A percentile compares a stretch with the other conserved stretches of the same genome.
These are phyloP conservation scores for Datnioides undecimradiatus DNA, from an alignment of 2,113 vertebrate genomes.

Conservation along the genomic window DNA sequence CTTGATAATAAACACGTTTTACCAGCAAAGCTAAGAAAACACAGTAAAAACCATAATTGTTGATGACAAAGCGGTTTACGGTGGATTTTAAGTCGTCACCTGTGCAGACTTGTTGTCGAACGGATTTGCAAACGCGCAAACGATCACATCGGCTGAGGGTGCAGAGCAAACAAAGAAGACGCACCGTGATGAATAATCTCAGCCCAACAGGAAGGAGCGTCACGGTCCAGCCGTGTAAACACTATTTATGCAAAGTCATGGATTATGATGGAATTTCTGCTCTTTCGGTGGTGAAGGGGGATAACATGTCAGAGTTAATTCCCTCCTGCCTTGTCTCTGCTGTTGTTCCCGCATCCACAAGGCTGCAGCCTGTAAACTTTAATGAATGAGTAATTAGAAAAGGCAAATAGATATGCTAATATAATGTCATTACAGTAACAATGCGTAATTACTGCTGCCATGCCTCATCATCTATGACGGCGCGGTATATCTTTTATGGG, in stretches of 20 bases:
- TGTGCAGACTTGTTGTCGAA: background rate
- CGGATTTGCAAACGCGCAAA: background rate
- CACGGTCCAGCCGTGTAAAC: background rate
- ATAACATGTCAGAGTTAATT: background rate
- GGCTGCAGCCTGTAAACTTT: background rate
- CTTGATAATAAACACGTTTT: no score
- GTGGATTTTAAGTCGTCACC: background rate
- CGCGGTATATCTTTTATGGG: background rate
- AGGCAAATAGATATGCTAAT: conserved; percentile 18
- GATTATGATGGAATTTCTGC: background rate
- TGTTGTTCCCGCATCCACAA: background rate
- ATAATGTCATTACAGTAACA: background rate
- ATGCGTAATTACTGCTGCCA: background rate
- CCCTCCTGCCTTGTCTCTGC: background rate
- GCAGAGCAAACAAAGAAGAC: background rate
- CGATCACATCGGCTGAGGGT: no score
- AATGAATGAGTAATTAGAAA: conserved; percentile 1
- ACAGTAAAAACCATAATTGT: no score
- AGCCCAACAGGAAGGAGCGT: background rate
- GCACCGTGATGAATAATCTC: background rate
- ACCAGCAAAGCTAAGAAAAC: no score
- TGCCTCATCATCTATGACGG: background rate
- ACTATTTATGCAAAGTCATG: background rate
- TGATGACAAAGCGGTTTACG: background rate
- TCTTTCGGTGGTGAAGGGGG: background rate